Evolutionary conservation across 2,797 vertebrate genomes (phyloP).

Genomic region (Catharus ustulatus): DNA sequence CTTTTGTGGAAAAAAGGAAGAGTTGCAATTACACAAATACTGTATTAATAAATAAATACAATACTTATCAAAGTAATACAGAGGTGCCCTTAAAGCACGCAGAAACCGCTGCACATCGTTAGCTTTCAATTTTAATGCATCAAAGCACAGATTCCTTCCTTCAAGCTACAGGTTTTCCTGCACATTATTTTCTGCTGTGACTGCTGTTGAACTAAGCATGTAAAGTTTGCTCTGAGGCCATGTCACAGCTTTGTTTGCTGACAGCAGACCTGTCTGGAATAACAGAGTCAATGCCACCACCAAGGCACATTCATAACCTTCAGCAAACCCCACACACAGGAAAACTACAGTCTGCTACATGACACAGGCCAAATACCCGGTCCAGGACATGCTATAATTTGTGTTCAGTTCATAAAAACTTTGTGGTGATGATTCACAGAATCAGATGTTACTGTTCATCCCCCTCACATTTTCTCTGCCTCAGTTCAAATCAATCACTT

Average conservation of each 20-base stretch:
- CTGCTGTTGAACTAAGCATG: neutral
- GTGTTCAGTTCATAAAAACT: neutral
- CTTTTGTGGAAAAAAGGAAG: constrained; percentile 62
- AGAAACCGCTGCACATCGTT: neutral
- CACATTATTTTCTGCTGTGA: neutral
- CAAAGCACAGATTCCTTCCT: neutral
- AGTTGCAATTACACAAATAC: neutral
- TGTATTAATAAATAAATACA: neutral
- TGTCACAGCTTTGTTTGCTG: neutral
- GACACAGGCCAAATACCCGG: neutral
- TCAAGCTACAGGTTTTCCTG: neutral
- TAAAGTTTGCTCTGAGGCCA: neutral
- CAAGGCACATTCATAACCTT: neutral
- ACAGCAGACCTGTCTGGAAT: neutral
- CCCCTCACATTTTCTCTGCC: neutral
- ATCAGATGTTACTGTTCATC: neutral
- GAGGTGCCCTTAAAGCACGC: neutral
- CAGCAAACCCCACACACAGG: neutral
- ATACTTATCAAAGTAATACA: neutral
- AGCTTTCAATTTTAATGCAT: neutral
- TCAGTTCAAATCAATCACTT: neutral
- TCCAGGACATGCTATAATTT: rapidly evolving
- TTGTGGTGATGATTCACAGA: neutral
- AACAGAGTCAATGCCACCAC: neutral
- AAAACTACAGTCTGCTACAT: neutral